Evolutionary conservation across 2,113 vertebrate genomes (phyloP).

Genomic region (Aptenodytes forsteri): DNA sequence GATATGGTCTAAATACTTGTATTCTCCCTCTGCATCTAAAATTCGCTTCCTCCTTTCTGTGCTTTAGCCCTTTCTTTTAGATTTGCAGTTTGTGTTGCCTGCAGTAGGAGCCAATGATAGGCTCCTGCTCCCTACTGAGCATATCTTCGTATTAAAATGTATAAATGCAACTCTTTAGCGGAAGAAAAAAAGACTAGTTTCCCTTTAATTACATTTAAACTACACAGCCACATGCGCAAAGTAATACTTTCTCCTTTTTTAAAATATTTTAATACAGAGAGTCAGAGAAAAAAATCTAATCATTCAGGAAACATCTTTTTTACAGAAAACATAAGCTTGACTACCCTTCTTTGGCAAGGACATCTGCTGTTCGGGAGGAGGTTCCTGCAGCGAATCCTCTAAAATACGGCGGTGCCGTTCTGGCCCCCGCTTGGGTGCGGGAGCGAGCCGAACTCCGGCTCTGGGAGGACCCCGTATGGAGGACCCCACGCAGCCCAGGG

Average conservation of each 20-base stretch:
- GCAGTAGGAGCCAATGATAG: slow-evolving; percentile 74
- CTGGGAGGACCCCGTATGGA: background rate
- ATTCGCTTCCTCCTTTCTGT: slow-evolving; percentile 27
- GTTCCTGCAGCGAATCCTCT: slow-evolving; percentile 23
- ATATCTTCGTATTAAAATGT: slow-evolving; percentile 76
- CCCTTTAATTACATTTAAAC: slow-evolving; percentile 69
- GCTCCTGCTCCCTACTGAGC: slow-evolving; percentile 70
- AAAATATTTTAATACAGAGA: background rate
- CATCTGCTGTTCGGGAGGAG: slow-evolving; percentile 1
- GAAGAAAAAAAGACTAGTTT: slow-evolving; percentile 52
- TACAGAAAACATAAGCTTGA: slow-evolving; percentile 56
- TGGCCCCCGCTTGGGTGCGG: background rate
- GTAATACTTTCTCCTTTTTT: background rate
- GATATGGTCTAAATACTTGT: slow-evolving; percentile 65
- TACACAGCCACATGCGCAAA: background rate
- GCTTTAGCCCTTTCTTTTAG: slow-evolving; percentile 52
- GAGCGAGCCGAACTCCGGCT: background rate
- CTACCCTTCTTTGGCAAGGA: slow-evolving; percentile 27
- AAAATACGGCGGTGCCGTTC: background rate
- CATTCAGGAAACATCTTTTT: slow-evolving; percentile 25
- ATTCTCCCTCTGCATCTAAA: slow-evolving; percentile 60
- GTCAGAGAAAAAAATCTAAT: background rate
- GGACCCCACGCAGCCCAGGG: background rate
- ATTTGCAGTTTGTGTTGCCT: slow-evolving; percentile 70
- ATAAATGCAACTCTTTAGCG: slow-evolving; percentile 66